These are phyloP conservation scores for Orestias chungarensis DNA, from an alignment of 2,797 vertebrate genomes.

Conservation along the genomic window DNA sequence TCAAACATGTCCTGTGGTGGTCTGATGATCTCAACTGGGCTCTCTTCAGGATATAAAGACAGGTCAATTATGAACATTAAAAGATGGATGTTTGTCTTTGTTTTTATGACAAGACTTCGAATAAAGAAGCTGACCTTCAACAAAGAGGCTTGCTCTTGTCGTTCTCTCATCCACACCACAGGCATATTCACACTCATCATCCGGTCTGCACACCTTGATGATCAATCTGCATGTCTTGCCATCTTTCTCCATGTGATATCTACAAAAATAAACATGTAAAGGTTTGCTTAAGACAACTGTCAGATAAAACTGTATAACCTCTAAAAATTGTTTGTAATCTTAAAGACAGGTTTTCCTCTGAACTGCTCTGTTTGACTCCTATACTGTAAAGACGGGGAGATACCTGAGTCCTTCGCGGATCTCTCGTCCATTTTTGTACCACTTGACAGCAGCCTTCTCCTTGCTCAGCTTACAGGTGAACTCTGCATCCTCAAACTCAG, in stretches of 20 bases:
- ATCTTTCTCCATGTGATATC: conserved; percentile 95
- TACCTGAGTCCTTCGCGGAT: conserved; percentile 95
- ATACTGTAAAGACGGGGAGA: not conserved
- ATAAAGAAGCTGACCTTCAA: conserved; percentile 85
- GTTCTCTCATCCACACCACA: conserved; percentile 94
- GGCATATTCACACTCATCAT: conserved; percentile 98
- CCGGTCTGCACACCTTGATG: conserved; percentile 92
- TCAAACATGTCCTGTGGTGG: conserved; percentile 92
- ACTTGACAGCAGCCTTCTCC: conserved; percentile 92
- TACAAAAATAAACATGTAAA: conserved; percentile 31
- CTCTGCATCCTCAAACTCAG: conserved; percentile 95
- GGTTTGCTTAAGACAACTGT: not conserved
- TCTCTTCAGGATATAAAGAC: conserved; percentile 80
- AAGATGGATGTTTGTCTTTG: not conserved
- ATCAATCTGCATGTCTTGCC: conserved; percentile 88
- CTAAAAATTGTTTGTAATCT: not conserved
- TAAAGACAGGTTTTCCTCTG: not conserved
- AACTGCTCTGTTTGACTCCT: not conserved
- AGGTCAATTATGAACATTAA: not conserved
- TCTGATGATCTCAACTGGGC: conserved; percentile 94
- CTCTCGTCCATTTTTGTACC: conserved; percentile 95
- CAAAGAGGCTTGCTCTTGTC: conserved; percentile 94
- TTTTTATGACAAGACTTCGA: not conserved
- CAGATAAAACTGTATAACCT: not conserved
- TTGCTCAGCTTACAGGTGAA: conserved; percentile 94